Percentiles rank a stretch among this genome's conserved stretches.
phyloP scores from a whole-genome alignment of 2,888 invertebrate genomes.

The Elegia similella region DNA sequence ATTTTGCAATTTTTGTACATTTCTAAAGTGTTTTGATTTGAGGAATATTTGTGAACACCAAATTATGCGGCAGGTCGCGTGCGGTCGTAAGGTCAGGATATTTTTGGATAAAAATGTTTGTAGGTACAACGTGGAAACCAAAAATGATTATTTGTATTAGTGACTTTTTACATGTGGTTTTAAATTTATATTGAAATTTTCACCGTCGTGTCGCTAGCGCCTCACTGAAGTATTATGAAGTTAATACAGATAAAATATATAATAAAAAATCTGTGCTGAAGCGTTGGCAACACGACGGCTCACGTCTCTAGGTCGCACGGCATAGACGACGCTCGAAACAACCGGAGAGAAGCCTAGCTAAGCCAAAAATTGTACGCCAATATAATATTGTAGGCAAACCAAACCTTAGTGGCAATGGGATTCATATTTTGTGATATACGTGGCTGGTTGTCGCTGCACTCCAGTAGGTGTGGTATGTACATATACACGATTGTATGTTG shows the following conservation, averaged over 20 bases:
- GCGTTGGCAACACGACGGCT: not conserved
- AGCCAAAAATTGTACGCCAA: slow-evolving; percentile 73
- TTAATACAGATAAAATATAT: not conserved
- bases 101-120: slow-evolving; percentile 65
- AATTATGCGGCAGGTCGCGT: not conserved
- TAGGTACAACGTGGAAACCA: slow-evolving; percentile 67
- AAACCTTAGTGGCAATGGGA: slow-evolving; percentile 49
- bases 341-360: slow-evolving; percentile 52
- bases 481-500: slow-evolving; percentile 70
- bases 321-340: slow-evolving; percentile 3
- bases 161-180: slow-evolving; percentile 41
- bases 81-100: slow-evolving; percentile 32
- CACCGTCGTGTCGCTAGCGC: not conserved
- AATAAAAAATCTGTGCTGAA: not conserved
- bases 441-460: slow-evolving; percentile 40
- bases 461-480: slow-evolving; percentile 54
- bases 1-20: slow-evolving; percentile 44
- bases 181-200: slow-evolving; percentile 19
- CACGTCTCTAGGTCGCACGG: slow-evolving; percentile 1
- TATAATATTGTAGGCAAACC: slow-evolving; percentile 45
- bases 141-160: slow-evolving; percentile 61
- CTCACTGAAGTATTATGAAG: not conserved
- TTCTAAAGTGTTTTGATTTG: slow-evolving; percentile 31
- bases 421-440: slow-evolving; percentile 63
- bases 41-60: not conserved